Conservation (phyloP, 2,888 invertebrate species). For the Cataglyphis albicans region DNA sequence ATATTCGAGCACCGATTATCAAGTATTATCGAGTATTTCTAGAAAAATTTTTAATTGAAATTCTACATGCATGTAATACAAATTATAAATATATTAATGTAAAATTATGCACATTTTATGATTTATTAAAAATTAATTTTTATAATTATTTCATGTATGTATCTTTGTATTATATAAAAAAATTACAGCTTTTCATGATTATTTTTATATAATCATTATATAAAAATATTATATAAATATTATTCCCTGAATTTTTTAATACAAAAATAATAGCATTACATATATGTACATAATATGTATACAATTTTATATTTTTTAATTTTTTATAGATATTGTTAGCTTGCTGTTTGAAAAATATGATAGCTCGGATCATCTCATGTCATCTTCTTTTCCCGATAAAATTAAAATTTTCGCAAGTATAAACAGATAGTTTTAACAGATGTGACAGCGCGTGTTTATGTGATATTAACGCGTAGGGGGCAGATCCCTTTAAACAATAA, state of each 20-base stretch:
- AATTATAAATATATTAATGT: background rate
- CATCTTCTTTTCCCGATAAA: background rate
- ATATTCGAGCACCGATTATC: background rate
- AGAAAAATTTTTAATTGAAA: background rate
- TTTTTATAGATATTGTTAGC: background rate
- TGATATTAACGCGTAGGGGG: background rate
- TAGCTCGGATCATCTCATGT: background rate
- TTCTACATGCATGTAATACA: background rate
- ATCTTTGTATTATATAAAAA: background rate
- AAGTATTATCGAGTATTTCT: background rate
- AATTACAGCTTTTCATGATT: background rate
- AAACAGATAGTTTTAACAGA: background rate
- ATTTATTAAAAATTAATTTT: background rate
- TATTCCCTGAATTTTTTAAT: background rate
- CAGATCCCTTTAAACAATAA: conserved; percentile 70
- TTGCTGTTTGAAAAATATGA: background rate
- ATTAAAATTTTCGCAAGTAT: background rate
- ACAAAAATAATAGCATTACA: background rate
- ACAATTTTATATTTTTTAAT: too few species aligned
- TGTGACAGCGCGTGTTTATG: background rate
- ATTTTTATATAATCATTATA: background rate
- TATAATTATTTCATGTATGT: background rate
- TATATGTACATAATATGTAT: background rate
- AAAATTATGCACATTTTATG: too few species aligned
- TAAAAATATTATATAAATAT: background rate